Evolutionary conservation across 2,113 vertebrate genomes (phyloP).

Genomic region (Perca fluviatilis): DNA sequence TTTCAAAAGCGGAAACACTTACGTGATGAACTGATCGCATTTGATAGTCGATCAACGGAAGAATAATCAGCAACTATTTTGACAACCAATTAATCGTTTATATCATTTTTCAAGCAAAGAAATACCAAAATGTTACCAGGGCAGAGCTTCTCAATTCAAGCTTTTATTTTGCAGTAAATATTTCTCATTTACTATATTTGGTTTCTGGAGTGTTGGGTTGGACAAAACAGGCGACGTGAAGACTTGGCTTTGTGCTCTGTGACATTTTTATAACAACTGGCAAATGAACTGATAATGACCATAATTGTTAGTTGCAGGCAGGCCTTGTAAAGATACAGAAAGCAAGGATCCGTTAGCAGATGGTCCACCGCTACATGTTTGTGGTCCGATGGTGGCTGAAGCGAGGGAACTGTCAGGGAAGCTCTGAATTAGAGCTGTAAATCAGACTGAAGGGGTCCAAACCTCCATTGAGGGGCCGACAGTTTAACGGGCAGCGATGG

Average conservation of each 20-base stretch:
- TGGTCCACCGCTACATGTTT: slow-evolving; percentile 40
- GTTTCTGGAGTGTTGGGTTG: background rate
- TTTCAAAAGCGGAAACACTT: background rate
- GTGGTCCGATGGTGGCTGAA: slow-evolving; percentile 42
- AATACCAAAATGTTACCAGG: background rate
- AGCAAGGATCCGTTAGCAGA: slow-evolving; percentile 58
- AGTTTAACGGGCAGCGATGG: slow-evolving; percentile 80
- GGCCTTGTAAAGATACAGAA: background rate
- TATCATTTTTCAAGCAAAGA: background rate
- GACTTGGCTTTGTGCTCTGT: background rate
- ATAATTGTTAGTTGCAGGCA: background rate
- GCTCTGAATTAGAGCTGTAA: slow-evolving; percentile 74
- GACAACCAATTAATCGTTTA: background rate
- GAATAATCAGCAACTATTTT: background rate
- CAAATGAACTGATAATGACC: background rate
- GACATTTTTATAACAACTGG: background rate
- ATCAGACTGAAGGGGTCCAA: slow-evolving; percentile 72
- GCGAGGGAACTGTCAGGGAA: slow-evolving; percentile 42
- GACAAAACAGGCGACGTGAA: background rate
- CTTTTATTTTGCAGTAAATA: too few species aligned
- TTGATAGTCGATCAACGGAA: background rate
- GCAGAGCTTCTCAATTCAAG: background rate
- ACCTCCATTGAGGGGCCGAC: slow-evolving; percentile 75
- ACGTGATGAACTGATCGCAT: background rate
- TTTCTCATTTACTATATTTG: too few species aligned